These are phyloP conservation scores for Bombus difficillimus DNA, from an alignment of 1,140 invertebrate genomes.

Conservation along the genomic window DNA sequence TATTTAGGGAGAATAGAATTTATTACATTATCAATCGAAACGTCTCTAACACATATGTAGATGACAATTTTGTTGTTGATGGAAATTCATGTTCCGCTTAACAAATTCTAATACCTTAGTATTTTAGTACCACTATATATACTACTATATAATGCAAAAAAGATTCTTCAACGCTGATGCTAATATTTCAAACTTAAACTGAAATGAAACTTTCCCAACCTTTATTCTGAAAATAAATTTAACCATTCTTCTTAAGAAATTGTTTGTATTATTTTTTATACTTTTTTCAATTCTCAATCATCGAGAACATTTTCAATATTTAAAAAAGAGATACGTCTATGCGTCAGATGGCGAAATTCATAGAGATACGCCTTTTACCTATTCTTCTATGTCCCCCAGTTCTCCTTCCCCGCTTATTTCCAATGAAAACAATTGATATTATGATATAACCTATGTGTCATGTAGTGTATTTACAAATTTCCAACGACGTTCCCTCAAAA, in stretches of 20 bases:
- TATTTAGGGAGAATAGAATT: not conserved
- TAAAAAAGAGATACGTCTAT: not conserved
- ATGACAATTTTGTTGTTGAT: not conserved
- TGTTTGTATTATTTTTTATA: not conserved
- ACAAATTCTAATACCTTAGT: not conserved
- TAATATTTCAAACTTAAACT: not conserved
- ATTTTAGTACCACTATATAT: not conserved
- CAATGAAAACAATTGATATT: constrained; percentile 7
- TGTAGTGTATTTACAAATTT: not conserved
- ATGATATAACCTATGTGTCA: not conserved
- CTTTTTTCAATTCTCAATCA: not conserved
- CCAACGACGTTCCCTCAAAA: not conserved
- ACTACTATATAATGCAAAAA: not conserved
- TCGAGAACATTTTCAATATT: not conserved
- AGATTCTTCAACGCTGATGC: not conserved
- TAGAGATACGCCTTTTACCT: not conserved
- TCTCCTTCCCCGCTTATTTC: not conserved
- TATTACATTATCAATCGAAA: not conserved
- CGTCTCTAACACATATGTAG: not conserved
- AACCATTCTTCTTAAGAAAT: not conserved
- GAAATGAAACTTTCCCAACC: not conserved
- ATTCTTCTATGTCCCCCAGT: not conserved
- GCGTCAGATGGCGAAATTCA: not conserved
- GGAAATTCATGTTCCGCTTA: not conserved
- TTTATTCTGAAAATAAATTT: not conserved